Evolutionary conservation across 2,888 invertebrate species (phyloP).

Genomic region (Troides aeacus): DNA sequence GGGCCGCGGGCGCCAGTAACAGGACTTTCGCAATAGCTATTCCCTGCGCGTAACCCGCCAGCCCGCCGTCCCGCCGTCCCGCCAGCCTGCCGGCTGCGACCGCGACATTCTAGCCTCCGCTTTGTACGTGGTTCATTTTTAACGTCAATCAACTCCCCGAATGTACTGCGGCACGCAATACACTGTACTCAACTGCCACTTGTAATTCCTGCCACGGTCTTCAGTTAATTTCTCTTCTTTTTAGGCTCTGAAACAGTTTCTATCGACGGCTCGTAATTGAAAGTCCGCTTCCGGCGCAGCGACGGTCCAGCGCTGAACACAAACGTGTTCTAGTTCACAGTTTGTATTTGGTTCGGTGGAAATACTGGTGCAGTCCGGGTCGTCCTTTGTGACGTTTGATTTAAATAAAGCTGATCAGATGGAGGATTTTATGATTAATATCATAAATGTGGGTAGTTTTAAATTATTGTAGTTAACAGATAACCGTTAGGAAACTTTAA

Average conservation of each 20-base stretch:
- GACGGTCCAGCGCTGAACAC: constrained; percentile 6
- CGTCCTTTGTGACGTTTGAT: not conserved
- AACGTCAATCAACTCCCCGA: constrained; percentile 40
- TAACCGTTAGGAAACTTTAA: no score
- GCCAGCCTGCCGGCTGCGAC: constrained; percentile 60
- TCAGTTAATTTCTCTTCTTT: constrained; percentile 59
- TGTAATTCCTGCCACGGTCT: constrained; percentile 55
- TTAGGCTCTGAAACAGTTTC: constrained; percentile 56
- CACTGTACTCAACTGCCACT: constrained; percentile 51
- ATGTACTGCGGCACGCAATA: constrained; percentile 45
- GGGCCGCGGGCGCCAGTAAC: constrained; percentile 58
- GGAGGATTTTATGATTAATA: no score
- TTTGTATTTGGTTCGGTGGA: no score
- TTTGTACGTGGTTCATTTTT: constrained; percentile 57
- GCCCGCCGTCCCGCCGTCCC: constrained; percentile 54
- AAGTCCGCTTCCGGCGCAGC: constrained; percentile 39
- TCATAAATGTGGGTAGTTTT: no score
- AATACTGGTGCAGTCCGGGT: not conserved
- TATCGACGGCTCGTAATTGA: constrained; percentile 53
- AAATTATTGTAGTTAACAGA: no score
- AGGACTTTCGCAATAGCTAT: constrained; percentile 77
- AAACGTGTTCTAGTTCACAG: no score
- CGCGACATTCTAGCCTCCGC: constrained; percentile 47
- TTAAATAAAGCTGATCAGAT: not conserved
- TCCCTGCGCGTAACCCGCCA: constrained; percentile 63